Base-by-base conservation (phyloP, 1,140 invertebrate genomes). In the Phymorhynchus buccinoides region DNA sequence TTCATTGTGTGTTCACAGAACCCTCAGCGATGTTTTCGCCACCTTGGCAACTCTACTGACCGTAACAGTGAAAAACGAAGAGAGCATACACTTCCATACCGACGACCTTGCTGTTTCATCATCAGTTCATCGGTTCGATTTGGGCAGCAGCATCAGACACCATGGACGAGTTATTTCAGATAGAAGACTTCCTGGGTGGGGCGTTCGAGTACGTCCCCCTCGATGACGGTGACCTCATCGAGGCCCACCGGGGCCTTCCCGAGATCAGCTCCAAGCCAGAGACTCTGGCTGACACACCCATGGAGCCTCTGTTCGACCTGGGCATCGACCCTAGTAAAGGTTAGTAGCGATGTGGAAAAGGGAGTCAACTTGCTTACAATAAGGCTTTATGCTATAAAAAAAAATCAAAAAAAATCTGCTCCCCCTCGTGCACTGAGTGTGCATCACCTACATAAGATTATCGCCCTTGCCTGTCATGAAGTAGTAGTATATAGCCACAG, bases 101-200 rank as follows among this genome's bases (percentile, higher is more conserved):
- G 56, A 62, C 56, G 41, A 30, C 39, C 27, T 56, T 77, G n/a
- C 27, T 71, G 68, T 44, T 77, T 84, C 48, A 41, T 42, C 41
- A 44, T 84, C 77, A 27, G 42, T 62, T n/a, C 37, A 66, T 48
- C 32, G 18, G 16, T 30, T 85, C 27, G 79, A 86, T 83, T 52
- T 84, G 35, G 68, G 84, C 80, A 56, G 85, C 77, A 41, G 84
- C 83, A 77, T 81, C 82, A 52, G 37, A 87, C 44, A 39, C 82
- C 37, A 86, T 89, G 89, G 88, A 89, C 80, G 84, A 86, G 32
- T 85, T 87, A 66, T 78, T 80, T 22, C 66, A 84, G 71, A 80
- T 88, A 80, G 86, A 79, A 35, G 84, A 82, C 66, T 79, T 62
- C 83, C 82, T 68, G 56, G 81, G 80, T 48, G 75, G 68, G 56